Conservation (phyloP, 2,797 vertebrate species). For the Coilia nasus region DNA sequence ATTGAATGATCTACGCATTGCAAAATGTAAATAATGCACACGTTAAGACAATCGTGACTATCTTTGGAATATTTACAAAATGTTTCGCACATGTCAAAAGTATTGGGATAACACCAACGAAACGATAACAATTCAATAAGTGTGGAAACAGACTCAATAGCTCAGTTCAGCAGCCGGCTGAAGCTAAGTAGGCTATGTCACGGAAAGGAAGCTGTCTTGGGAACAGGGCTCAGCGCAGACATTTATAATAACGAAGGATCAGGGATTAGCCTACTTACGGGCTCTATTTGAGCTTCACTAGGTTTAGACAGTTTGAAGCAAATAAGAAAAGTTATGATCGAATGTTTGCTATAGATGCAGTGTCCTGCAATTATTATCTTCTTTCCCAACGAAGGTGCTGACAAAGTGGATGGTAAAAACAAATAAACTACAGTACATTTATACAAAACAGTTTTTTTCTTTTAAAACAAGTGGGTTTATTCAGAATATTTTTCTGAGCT, state of each 20-base stretch:
- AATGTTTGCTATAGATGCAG: background rate
- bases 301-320: background rate
- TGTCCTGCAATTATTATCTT: background rate
- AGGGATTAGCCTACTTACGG: background rate
- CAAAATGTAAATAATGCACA: too few species aligned
- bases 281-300: too few species aligned
- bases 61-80: too few species aligned
- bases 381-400: background rate
- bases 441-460: background rate
- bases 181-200: background rate
- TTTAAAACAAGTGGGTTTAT: too few species aligned
- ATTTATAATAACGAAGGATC: background rate
- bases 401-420: background rate
- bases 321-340: background rate
- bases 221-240: background rate
- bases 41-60: too few species aligned
- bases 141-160: too few species aligned
- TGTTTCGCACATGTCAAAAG: too few species aligned
- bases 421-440: background rate
- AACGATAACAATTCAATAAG: background rate
- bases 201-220: background rate
- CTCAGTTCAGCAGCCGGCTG: too few species aligned
- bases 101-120: too few species aligned
- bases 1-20: too few species aligned
- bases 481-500: too few species aligned